These are phyloP conservation scores for Tetropium fuscum DNA, from an alignment of 2,888 invertebrate species.

Conservation along the genomic window DNA sequence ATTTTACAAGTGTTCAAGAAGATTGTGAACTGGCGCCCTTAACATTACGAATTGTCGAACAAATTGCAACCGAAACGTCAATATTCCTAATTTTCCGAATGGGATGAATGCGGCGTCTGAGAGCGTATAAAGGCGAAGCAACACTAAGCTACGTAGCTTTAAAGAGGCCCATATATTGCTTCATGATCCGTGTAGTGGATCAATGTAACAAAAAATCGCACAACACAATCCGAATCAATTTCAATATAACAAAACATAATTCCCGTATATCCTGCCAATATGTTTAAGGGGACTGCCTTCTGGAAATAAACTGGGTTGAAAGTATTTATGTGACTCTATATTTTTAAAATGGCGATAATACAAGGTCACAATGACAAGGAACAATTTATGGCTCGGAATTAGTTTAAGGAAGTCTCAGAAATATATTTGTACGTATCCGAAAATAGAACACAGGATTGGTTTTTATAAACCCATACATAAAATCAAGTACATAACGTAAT, in stretches of 20 bases:
- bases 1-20: no score
- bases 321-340: no score
- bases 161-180: conserved; percentile 29
- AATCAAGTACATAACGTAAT: no score
- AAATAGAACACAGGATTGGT: no score
- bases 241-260: conserved; percentile 13
- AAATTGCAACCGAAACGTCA: conserved; percentile 11
- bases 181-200: conserved; percentile 27
- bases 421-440: no score
- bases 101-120: conserved; percentile 11
- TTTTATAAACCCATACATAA: no score
- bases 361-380: no score
- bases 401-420: no score
- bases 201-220: conserved; percentile 28
- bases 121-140: conserved; percentile 19
- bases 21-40: no score
- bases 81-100: conserved; percentile 22
- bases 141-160: conserved; percentile 18
- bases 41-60: no score
- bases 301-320: background rate
- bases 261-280: conserved; percentile 12
- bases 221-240: conserved; percentile 26
- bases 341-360: no score
- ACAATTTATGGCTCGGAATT: no score
- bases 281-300: background rate